These are phyloP conservation scores for Cherax quadricarinatus DNA, from an alignment of 1,140 invertebrate species.

Conservation along the genomic window DNA sequence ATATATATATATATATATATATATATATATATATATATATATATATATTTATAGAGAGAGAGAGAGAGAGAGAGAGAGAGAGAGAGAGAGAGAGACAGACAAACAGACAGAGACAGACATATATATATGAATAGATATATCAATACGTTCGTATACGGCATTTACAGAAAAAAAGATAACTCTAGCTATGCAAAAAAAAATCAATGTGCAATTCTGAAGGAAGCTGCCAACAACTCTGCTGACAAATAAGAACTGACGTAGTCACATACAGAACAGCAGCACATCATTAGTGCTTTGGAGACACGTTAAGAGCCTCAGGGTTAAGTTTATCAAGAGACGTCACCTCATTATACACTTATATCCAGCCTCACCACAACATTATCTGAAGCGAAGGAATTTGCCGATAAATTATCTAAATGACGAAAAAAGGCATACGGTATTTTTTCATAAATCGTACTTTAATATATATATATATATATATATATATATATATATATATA, in stretches of 20 bases:
- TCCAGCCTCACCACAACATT: conserved; percentile 10
- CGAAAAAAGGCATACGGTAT: background rate
- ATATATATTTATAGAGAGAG: conserved; percentile 12
- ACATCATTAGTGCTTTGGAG: background rate
- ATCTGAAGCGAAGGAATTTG: conserved; percentile 7
- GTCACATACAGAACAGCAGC: background rate
- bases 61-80: too few species aligned
- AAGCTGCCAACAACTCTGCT: background rate
- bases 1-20: conserved; percentile 21
- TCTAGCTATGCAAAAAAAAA: too few species aligned
- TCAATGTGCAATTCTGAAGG: too few species aligned
- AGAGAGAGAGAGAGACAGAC: too few species aligned
- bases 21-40: conserved; percentile 21
- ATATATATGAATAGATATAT: too few species aligned
- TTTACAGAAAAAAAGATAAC: too few species aligned
- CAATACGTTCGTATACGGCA: too few species aligned
- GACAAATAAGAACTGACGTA: background rate
- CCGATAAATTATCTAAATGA: conserved; percentile 10
- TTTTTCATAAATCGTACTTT: background rate
- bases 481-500: conserved; percentile 24
- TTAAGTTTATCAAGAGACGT: conserved; percentile 33
- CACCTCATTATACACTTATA: conserved; percentile 34
- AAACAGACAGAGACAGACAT: too few species aligned
- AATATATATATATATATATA: conserved; percentile 20
- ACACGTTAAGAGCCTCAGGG: conserved; percentile 16